These are phyloP conservation scores for Malurus elegans DNA, from an alignment of 2,113 vertebrate species.

Conservation along the genomic window DNA sequence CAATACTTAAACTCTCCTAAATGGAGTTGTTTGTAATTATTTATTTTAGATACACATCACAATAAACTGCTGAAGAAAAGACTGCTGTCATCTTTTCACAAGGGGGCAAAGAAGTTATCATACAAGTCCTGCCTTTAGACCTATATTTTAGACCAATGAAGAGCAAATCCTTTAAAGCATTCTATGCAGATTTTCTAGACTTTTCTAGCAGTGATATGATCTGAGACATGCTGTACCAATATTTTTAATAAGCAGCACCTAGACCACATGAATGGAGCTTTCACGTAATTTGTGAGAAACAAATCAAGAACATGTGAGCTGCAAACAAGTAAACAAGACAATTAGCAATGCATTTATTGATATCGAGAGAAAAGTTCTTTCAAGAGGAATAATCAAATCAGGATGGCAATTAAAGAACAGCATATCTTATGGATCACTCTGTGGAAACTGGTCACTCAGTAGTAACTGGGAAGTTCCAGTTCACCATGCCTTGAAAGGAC, in stretches of 20 bases:
- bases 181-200: not conserved
- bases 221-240: not conserved
- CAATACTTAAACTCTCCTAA: not conserved
- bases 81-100: not conserved
- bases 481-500: not conserved
- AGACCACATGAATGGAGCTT: not conserved
- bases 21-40: not conserved
- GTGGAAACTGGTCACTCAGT: not conserved
- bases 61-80: not conserved
- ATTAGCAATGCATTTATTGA: not conserved
- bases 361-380: not conserved
- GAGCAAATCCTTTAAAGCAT: not conserved
- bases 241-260: not conserved
- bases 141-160: not conserved
- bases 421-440: not conserved
- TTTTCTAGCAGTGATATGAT: not conserved
- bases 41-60: not conserved
- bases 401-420: not conserved
- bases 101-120: not conserved
- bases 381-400: not conserved
- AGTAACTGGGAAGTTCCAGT: not conserved
- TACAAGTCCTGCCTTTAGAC: not conserved
- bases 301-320: rapidly evolving
- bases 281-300: not conserved
- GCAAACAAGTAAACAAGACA: not conserved